phyloP scores from a whole-genome alignment of 2,888 invertebrate genomes.

The Pyrrhosoma nymphula region DNA sequence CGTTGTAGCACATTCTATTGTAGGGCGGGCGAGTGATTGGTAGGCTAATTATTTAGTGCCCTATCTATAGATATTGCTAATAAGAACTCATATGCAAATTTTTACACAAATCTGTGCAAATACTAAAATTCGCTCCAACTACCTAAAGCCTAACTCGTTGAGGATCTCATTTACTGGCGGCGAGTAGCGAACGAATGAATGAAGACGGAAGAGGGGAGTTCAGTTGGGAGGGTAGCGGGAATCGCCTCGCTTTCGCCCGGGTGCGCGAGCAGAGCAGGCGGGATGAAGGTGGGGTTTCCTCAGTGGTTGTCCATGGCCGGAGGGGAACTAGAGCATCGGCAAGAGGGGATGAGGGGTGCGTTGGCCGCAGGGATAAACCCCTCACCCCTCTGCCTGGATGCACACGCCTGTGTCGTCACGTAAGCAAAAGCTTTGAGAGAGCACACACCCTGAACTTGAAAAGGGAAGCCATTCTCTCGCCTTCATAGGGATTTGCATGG shows the following conservation, averaged over 20 bases:
- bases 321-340: too few species aligned
- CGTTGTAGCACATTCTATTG: too few species aligned
- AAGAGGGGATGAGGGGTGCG: neutral
- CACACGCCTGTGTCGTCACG: slow-evolving; percentile 17
- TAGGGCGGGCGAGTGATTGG: too few species aligned
- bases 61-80: too few species aligned
- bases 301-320: neutral
- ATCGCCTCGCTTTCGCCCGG: neutral
- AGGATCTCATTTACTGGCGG: too few species aligned
- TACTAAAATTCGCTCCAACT: too few species aligned
- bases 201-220: neutral
- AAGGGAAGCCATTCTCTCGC: neutral
- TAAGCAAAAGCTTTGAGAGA: neutral
- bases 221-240: neutral
- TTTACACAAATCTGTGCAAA: too few species aligned
- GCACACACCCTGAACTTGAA: slow-evolving; percentile 1
- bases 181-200: neutral
- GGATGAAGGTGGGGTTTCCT: neutral
- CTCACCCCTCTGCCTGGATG: neutral
- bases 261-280: neutral
- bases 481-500: neutral
- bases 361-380: neutral
- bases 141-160: too few species aligned
- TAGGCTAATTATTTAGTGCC: too few species aligned
- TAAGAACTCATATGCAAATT: too few species aligned